Evolutionary conservation across 2,797 vertebrate genomes (phyloP).

Genomic region (Chlorospingus semifuscus): DNA sequence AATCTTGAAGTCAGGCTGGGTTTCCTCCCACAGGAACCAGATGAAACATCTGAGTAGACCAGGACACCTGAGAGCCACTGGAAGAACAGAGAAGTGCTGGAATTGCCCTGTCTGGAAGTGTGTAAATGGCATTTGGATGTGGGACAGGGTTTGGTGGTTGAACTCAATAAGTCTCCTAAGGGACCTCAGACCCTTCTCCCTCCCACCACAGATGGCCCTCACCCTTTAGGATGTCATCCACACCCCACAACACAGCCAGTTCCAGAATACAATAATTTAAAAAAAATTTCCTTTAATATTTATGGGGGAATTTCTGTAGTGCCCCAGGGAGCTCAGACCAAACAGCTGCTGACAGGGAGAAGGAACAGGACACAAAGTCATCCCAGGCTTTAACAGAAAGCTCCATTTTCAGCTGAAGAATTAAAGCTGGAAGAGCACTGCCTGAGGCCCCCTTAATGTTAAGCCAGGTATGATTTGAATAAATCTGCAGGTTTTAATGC

Average conservation of each 20-base stretch:
- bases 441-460: not conserved
- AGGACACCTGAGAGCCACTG: accelerated
- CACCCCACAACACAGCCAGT: accelerated
- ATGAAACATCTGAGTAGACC: not conserved
- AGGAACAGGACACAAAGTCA: not conserved
- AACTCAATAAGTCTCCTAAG: not conserved
- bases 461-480: not conserved
- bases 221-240: accelerated
- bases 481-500: not conserved
- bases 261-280: accelerated
- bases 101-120: accelerated
- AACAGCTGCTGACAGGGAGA: not conserved
- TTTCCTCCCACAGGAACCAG: not conserved
- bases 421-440: not conserved
- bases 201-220: not conserved
- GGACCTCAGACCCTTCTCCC: not conserved
- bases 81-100: not conserved
- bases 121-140: not conserved
- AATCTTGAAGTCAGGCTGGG: not conserved
- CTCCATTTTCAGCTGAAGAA: not conserved
- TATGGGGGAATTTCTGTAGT: not conserved
- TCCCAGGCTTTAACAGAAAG: not conserved
- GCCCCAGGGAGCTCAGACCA: not conserved
- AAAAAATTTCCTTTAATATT: not conserved
- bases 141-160: not conserved